Evolutionary conservation across 53 echinoderm and acorn worm genomes (phyloP).

Genomic region (Pentamera pediparva): DNA sequence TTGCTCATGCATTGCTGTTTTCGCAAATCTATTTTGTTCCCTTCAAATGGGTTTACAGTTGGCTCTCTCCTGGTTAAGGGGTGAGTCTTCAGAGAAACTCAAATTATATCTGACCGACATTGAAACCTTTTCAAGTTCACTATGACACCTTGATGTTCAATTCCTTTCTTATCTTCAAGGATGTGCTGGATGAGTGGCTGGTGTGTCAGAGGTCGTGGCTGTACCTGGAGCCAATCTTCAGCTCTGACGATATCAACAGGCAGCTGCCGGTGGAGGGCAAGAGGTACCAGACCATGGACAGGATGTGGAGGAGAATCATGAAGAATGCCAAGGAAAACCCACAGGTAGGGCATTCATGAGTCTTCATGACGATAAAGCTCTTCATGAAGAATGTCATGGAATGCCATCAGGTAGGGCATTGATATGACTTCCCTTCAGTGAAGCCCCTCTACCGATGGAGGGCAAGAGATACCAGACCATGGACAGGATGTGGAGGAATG

Average conservation of each 20-base stretch:
- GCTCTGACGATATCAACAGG: constrained; percentile 98
- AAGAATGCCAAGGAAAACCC: constrained; percentile 99
- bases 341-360: constrained; percentile 62
- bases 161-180: constrained; percentile 37
- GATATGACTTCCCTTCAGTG: too few relatives aligned
- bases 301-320: constrained; percentile 99
- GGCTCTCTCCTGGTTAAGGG: too few relatives aligned
- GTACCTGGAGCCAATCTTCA: constrained; percentile 97
- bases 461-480: too few relatives aligned
- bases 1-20: too few relatives aligned
- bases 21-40: too few relatives aligned
- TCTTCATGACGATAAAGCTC: too few relatives aligned
- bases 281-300: constrained; percentile 99
- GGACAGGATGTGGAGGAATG: too few relatives aligned
- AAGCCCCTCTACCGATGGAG: too few relatives aligned
- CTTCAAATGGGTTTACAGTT: too few relatives aligned
- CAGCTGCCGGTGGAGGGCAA: constrained; percentile 97
- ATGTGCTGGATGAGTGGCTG: constrained; percentile 98
- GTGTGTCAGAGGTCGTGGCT: constrained; percentile 97
- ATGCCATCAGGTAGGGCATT: too few relatives aligned
- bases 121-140: background rate
- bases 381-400: too few relatives aligned
- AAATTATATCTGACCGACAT: background rate
- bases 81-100: background rate
- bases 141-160: too few relatives aligned